Conservation (phyloP, 2,113 vertebrate genomes). For the Patagioenas fasciata region DNA sequence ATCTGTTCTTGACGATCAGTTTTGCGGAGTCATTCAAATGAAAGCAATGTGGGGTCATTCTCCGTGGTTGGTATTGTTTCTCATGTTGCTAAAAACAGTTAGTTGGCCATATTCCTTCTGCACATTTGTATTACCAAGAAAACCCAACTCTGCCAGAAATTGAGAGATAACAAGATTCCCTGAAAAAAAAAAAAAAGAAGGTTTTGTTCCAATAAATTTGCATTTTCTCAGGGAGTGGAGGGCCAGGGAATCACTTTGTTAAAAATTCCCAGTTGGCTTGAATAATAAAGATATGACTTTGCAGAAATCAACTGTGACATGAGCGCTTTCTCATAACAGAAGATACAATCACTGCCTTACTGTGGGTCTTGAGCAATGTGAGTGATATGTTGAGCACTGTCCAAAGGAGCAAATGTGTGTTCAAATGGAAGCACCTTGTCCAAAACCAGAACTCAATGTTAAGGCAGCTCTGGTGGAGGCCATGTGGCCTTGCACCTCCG, state of each 20-base stretch:
- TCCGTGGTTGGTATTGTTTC: not conserved
- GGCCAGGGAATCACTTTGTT: not conserved
- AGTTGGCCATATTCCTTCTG: not conserved
- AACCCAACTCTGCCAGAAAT: not conserved
- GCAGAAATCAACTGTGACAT: not conserved
- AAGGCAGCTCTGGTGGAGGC: not conserved
- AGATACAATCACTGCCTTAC: not conserved
- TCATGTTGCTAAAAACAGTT: conserved; percentile 1
- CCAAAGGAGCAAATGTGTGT: not conserved
- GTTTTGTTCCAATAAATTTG: not conserved
- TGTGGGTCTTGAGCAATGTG: not conserved
- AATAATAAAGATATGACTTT: conserved; percentile 2
- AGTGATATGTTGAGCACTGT: not conserved
- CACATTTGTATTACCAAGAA: not conserved
- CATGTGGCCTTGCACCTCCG: rapidly evolving
- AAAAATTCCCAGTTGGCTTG: not conserved
- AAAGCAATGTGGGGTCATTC: not conserved
- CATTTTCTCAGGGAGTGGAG: not conserved
- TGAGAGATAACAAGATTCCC: not conserved
- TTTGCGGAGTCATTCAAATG: not conserved
- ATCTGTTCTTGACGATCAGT: not conserved
- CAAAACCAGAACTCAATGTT: not conserved
- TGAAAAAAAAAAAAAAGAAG: not conserved
- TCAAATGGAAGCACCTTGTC: not conserved
- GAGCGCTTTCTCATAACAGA: not conserved